Conservation (phyloP, 2,797 vertebrate genomes). For the Vespertilio murinus region DNA sequence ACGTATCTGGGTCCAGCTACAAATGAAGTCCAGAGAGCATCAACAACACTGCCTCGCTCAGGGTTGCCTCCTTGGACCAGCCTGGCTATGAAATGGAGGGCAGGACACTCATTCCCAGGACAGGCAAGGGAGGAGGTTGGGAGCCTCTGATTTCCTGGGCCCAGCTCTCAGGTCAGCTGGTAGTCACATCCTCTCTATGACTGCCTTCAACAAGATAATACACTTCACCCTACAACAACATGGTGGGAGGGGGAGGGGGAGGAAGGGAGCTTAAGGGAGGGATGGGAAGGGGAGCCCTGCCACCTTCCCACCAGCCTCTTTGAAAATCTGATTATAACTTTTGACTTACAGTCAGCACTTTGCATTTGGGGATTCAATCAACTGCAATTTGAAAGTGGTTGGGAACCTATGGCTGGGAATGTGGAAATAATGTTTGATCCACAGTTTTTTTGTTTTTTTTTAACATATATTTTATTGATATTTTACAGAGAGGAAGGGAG, state of each 20-base stretch:
- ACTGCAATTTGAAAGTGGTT: background rate
- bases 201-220: background rate
- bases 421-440: background rate
- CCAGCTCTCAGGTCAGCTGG: background rate
- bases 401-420: background rate
- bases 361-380: background rate
- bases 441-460: background rate
- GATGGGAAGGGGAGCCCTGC: too few relatives aligned
- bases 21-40: background rate
- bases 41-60: background rate
- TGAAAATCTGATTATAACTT: background rate
- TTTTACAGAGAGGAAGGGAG: too few relatives aligned
- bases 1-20: background rate
- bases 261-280: too few relatives aligned
- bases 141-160: background rate
- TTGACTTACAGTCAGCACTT: background rate
- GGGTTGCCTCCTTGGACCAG: background rate
- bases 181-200: background rate
- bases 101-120: background rate
- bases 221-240: background rate
- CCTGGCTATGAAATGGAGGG: background rate
- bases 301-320: fast-evolving
- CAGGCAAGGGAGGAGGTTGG: background rate
- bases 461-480: too few relatives aligned
- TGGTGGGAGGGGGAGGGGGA: fast-evolving